Base-by-base conservation (phyloP, 2,888 invertebrate species). In the Sclerodermus sp. region DNA sequence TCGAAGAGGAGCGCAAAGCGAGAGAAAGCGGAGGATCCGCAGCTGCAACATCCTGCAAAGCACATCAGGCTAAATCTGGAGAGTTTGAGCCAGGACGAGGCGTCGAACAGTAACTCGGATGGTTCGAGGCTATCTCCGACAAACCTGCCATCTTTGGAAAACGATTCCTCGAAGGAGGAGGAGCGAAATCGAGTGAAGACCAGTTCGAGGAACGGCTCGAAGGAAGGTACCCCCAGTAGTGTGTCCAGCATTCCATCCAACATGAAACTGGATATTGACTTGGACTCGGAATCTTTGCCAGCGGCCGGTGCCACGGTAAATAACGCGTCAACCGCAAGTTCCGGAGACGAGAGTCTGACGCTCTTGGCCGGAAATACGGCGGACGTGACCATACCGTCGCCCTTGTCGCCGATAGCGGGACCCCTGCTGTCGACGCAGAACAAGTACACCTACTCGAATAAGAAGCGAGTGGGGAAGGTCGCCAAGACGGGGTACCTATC, bases 381-480 rank as follows among this genome's bases (percentile, higher is more conserved):
- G 2, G 74, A 71, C 29, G 72, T 74, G 0, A 74, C 76, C 5
- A 74, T 77, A 57, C 68, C 73, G 0, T 76, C 74, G 30, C 74
- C 76, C 0, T 57, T 76, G 0, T 74, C 76, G 29, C 75, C 77
- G 0, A 68, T 76, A 14, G 70, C 76, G 6, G 76, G 74, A 0
- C 74, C 76, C 4, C 59, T 76, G 13, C 57, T 74, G 6, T 71
- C 71, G 40, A 68, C 71, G 57, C 73, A 76, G 64, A n/a, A n/a
- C 23, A 74, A 75, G 53, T 77, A 71, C 47, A 77, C 77, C 0
- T 78, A 78, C 45, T 46, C 74, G 2, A 78, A 78, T 49, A 76
- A 76, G 39, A 77, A 74, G 36, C 69, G 75, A 5, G 47, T 68
- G 9, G 68, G 66, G n/a, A 74, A 76, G 44, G 60, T 73, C n/a